Conservation (phyloP, 2,888 invertebrate species). For the Caenorhabditis sinica region DNA sequence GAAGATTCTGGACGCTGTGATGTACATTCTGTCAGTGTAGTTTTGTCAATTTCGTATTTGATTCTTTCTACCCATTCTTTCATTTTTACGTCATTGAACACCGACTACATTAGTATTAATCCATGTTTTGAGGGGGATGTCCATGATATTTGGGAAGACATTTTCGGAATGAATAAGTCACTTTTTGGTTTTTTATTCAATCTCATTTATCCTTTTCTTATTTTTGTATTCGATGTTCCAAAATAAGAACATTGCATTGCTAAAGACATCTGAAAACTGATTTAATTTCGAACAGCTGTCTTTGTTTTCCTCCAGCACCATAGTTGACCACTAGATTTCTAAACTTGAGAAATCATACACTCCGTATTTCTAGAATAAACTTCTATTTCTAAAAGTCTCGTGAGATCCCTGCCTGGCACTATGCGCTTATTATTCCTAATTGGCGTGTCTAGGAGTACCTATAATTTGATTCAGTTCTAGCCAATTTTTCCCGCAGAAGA, state of each 20-base stretch:
- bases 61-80: not conserved
- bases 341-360: not conserved
- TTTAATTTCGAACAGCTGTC: not conserved
- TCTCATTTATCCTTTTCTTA: not conserved
- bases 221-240: not conserved
- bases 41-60: constrained; percentile 19
- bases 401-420: not conserved
- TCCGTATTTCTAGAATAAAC: not conserved
- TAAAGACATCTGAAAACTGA: not conserved
- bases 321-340: constrained; percentile 1
- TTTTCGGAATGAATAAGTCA: constrained; percentile 9
- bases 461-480: constrained; percentile 52
- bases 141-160: constrained; percentile 8
- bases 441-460: constrained; percentile 26
- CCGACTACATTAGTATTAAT: constrained; percentile 13
- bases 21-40: constrained; percentile 14
- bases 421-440: constrained; percentile 45
- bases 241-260: not conserved
- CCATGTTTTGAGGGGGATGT: constrained; percentile 28
- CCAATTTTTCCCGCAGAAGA: not conserved
- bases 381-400: constrained; percentile 11
- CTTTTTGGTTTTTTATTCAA: constrained; percentile 11
- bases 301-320: not conserved
- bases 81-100: constrained; percentile 23
- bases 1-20: constrained; percentile 26